phyloP scores from a whole-genome alignment of 1,140 invertebrate species.

The Brachionus angularis region DNA sequence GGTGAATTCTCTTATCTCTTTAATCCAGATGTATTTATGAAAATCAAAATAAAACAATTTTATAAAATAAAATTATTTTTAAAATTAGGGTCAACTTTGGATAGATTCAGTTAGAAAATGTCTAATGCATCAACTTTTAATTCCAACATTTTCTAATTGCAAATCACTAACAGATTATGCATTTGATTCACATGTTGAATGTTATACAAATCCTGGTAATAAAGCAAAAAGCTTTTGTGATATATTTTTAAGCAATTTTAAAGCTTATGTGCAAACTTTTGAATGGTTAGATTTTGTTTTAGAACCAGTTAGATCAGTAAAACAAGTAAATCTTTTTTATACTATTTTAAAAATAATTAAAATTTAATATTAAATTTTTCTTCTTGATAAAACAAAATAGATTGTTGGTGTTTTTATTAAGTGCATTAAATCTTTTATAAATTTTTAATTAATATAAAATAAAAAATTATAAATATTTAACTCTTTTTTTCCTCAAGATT shows the following conservation, averaged over 20 bases:
- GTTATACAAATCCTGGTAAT: conserved; percentile 4
- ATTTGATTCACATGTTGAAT: conserved; percentile 19
- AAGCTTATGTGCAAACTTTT: not conserved
- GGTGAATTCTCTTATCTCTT: not conserved
- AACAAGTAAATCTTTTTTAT: conserved; percentile 40
- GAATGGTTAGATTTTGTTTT: not conserved
- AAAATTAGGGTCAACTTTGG: conserved; percentile 19
- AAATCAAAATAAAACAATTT: not conserved
- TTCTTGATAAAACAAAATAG: too few relatives aligned
- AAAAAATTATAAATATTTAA: too few relatives aligned
- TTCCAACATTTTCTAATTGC: not conserved
- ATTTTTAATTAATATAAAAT: too few relatives aligned
- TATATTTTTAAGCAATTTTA: not conserved
- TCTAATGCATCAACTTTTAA: conserved; percentile 2
- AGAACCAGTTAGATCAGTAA: not conserved
- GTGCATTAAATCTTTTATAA: too few relatives aligned
- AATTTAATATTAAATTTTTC: too few relatives aligned
- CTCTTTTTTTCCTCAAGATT: too few relatives aligned
- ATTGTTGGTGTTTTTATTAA: too few relatives aligned
- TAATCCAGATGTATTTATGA: conserved; percentile 5
- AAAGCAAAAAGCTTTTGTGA: conserved; percentile 15
- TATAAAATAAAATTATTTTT: not conserved
- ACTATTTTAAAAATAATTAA: too few relatives aligned
- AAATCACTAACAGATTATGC: conserved; percentile 22
- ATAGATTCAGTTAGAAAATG: conserved; percentile 32